Evolutionary conservation across 2,797 vertebrate genomes (phyloP), one percentile per base, ranked within the genome.

Genomic region (Ceyx erithaca): DNA sequence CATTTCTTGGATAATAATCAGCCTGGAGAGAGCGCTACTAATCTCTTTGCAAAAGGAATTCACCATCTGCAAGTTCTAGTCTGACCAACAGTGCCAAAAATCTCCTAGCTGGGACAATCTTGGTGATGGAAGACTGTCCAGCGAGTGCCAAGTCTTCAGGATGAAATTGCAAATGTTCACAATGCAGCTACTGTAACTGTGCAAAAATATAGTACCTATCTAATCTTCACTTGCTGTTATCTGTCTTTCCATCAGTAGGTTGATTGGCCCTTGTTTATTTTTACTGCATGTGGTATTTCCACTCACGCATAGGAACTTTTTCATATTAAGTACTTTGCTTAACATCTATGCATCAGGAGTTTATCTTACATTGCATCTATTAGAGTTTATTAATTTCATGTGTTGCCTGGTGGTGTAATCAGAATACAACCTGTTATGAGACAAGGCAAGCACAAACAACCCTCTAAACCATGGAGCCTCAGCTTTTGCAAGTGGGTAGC

Each of bases 281-380:
- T 83, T 73, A 80, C 69, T 73, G n/a, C 28, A 12, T 37, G 66
- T 78, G 33, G 41, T 91, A 66, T 83, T 91, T 95, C 80, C 62
- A 58, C 37, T 78, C 31, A 54, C 6, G 22, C 54, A 64, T 52
- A 58, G 14, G 7, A 83, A 68, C 26, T 41, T 75, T 40, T 88
- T 78, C 80, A 62, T 78, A 11, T 26, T 52, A 80, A 83, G 58
- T 90, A 70, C 80, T 88, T 85, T 71, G 62, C 41, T 78, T 80
- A 85, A 54, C 35, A 72, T 58, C 46, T 78, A 12, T 78, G 20
- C 26, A 64, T 75, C 33, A 37, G 55, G 35, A 54, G 2, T n/a
- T 88, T 69, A 72, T 90, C 77, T 89, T 41, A 14, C 14, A 30
- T 26, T 71, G 66, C 72, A 78, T 54, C 72, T 54, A 79, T 25